Percentiles rank a stretch among this genome's conserved stretches.
These are phyloP conservation scores for Pterostichus niger DNA, from an alignment of 2,888 invertebrate genomes.

Conservation along the genomic window DNA sequence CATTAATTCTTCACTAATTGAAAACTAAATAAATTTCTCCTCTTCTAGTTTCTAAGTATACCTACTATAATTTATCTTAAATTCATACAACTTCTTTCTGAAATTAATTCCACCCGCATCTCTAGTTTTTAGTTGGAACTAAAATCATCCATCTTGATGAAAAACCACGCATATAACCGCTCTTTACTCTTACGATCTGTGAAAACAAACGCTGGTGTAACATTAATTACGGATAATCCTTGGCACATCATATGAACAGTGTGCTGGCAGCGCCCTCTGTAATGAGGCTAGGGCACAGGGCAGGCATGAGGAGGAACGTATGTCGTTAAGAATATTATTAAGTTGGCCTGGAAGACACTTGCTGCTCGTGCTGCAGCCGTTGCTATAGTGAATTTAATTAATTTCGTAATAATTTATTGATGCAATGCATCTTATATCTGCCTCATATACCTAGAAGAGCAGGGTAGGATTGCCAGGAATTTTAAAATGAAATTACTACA, in stretches of 20 bases:
- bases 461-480: background rate
- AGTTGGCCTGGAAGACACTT: background rate
- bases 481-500: no score
- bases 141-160: no score
- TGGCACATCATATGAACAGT: constrained; percentile 20
- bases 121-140: no score
- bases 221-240: constrained; percentile 33
- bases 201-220: background rate
- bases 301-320: no score
- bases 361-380: background rate
- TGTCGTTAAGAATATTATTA: constrained; percentile 6
- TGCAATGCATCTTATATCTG: constrained; percentile 25
- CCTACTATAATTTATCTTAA: no score
- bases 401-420: constrained; percentile 62
- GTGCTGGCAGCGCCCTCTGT: background rate
- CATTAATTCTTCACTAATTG: background rate
- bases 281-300: no score
- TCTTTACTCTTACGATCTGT: no score
- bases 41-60: no score
- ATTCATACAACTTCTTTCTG: no score
- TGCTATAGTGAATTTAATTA: constrained; percentile 55
- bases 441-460: background rate
- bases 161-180: no score
- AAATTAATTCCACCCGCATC: no score
- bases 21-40: background rate